These are phyloP conservation scores for Steinernema feltiae DNA, from an alignment of 1,140 invertebrate genomes.

Conservation along the genomic window DNA sequence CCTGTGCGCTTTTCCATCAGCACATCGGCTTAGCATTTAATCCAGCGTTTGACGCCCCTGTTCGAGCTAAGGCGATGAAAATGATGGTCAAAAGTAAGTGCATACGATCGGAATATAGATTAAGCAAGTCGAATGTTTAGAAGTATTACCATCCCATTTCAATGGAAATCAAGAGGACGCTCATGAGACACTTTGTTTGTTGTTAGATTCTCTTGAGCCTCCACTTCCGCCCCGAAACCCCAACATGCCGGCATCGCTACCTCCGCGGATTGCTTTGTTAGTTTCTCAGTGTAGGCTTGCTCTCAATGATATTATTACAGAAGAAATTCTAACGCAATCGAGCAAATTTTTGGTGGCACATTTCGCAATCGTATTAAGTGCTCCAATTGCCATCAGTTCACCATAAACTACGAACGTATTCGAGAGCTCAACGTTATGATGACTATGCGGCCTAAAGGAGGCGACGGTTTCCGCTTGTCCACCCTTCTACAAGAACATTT, in stretches of 20 bases:
- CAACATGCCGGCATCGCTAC: background rate
- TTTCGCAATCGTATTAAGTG: slow-evolving; percentile 33
- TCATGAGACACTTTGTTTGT: slow-evolving; percentile 25
- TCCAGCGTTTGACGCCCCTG: background rate
- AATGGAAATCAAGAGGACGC: slow-evolving; percentile 32
- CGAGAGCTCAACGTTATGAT: slow-evolving; percentile 31
- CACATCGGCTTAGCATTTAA: background rate
- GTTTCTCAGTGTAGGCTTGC: background rate
- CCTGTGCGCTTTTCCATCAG: background rate
- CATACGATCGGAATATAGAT: background rate
- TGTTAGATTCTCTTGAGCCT: slow-evolving; percentile 28
- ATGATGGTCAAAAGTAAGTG: slow-evolving; percentile 6
- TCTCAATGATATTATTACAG: slow-evolving; percentile 17
- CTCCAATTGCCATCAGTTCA: slow-evolving; percentile 5
- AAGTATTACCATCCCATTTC: slow-evolving; percentile 11
- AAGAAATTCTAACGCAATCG: slow-evolving; percentile 24
- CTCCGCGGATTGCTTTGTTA: background rate
- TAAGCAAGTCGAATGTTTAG: background rate
- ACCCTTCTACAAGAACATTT: slow-evolving; percentile 24
- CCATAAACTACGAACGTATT: slow-evolving; percentile 31
- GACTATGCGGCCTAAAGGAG: background rate
- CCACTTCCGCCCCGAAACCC: slow-evolving; percentile 9
- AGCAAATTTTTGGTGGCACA: slow-evolving; percentile 32
- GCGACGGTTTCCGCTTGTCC: background rate
- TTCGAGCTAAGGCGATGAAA: background rate